Base-by-base conservation (phyloP, 2,888 invertebrate species). In the Pharmacophagus antenor region DNA sequence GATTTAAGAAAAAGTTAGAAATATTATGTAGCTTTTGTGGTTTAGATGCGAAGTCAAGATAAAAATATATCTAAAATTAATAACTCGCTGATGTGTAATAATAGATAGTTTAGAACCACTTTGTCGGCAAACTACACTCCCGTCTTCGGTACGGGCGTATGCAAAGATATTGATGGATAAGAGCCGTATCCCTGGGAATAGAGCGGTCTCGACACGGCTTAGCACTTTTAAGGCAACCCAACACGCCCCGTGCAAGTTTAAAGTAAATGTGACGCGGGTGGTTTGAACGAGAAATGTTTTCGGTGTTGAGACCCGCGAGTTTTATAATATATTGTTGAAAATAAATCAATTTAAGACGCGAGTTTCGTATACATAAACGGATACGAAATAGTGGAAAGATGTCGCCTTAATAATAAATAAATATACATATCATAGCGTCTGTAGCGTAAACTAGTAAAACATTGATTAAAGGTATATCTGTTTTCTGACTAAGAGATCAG, bases 161-260 rank as follows among this genome's bases (percentile, higher is more conserved):
- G 89, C 88, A 88, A 88, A 88, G 83, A 84, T 91, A 91, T 91
- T 91, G 91, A 91, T 89, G 91, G 91, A 90, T 91, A 88, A 81
- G 84, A 73, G 76, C 63, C 72, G 73, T 78, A 73, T 78, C 83
- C 81, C 77, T 66, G 85, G 91, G 90, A 91, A 88, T 87, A 80
- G 68, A 42, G 48, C 62, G 76, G 86, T 85, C 91, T 77, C 91
- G 65, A 91, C 91, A 91, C 84, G 91, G 80, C 87, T 88, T 88
- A 85, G 89, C 91, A 91, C 91, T 91, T 85, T 87, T 82, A 82
- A 82, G 81, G 80, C 77, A 74, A 75, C 72, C 68, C 63, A 65
- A 70, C 63, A 61, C 61, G 67, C 68, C 66, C 67, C 52, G 37
- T 65, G 61, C 66, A 67, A 78, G 76, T 85, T 85, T 85, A 84